Evolutionary conservation across 2,888 invertebrate genomes (phyloP).

Genomic region (Drosophila nigritarsus): DNA sequence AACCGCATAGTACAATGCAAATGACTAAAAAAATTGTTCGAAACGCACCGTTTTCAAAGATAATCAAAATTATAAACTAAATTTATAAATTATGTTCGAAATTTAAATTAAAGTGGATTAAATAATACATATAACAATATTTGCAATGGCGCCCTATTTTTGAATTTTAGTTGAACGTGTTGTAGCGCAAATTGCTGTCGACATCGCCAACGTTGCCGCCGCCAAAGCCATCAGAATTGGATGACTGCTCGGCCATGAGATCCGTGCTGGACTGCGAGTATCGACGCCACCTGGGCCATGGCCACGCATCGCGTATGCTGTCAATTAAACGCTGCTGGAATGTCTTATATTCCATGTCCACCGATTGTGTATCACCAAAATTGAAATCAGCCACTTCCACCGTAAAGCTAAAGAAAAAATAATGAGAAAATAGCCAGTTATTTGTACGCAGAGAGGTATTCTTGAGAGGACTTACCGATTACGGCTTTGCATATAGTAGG

Average conservation of each 20-base stretch:
- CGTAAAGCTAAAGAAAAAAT: slow-evolving; percentile 87
- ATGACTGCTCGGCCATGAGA: slow-evolving; percentile 75
- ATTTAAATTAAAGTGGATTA: slow-evolving; percentile 67
- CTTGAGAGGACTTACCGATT: slow-evolving; percentile 87
- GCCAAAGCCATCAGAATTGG: slow-evolving; percentile 45
- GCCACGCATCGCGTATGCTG: slow-evolving; percentile 89
- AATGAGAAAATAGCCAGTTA: not conserved
- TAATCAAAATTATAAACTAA: slow-evolving; percentile 41
- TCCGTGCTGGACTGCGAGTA: slow-evolving; percentile 77
- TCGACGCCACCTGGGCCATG: slow-evolving; percentile 83
- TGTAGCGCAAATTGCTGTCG: slow-evolving; percentile 82
- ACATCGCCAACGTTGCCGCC: slow-evolving; percentile 70
- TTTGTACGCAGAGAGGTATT: not conserved
- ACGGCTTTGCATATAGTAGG: slow-evolving; percentile 93
- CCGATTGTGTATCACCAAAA: slow-evolving; percentile 91
- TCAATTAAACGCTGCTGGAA: slow-evolving; percentile 93
- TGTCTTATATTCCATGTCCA: slow-evolving; percentile 94
- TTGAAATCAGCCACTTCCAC: slow-evolving; percentile 96
- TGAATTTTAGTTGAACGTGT: slow-evolving; percentile 72
- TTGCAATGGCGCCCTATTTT: slow-evolving; percentile 18
- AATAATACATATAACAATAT: slow-evolving; percentile 68
- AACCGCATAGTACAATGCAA: slow-evolving; percentile 33
- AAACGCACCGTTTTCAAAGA: slow-evolving; percentile 36
- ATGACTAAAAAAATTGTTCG: slow-evolving; percentile 52
- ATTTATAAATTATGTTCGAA: slow-evolving; percentile 10